Conservation (phyloP, 2,797 vertebrate genomes). For the Gallinago nigripennis region DNA sequence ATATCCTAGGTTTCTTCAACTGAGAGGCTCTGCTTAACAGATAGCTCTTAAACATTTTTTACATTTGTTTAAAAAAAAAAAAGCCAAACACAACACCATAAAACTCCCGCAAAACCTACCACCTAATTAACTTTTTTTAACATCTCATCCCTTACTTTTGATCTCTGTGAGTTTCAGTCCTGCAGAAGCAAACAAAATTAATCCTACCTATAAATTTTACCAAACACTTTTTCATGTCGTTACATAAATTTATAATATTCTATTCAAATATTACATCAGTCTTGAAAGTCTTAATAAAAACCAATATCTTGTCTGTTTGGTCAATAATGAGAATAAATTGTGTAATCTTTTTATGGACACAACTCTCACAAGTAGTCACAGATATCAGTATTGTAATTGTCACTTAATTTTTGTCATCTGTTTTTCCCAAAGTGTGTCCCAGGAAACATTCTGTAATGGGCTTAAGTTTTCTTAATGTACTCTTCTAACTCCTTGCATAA, state of each 20-base stretch:
- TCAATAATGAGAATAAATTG: neutral
- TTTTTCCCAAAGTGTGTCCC: neutral
- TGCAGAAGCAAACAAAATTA: neutral
- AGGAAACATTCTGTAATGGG: fast-evolving
- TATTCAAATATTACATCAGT: neutral
- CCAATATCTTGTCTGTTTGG: neutral
- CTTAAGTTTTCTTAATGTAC: neutral
- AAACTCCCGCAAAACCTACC: neutral
- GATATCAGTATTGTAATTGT: neutral
- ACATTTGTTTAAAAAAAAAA: neutral
- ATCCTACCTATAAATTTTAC: neutral
- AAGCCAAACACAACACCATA: neutral
- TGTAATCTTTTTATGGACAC: neutral
- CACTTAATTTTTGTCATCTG: neutral
- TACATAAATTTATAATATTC: neutral
- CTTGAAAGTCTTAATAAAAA: neutral
- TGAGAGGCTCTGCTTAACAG: neutral
- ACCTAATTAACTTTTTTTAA: neutral
- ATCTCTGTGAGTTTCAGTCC: neutral
- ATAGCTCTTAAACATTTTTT: neutral
- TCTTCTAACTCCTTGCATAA: neutral
- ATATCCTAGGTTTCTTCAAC: neutral
- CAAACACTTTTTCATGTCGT: neutral
- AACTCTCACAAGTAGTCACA: neutral
- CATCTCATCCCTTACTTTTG: neutral